These are phyloP conservation scores for Procambarus virginalis DNA, from an alignment of 1,140 invertebrate species.

Conservation along the genomic window DNA sequence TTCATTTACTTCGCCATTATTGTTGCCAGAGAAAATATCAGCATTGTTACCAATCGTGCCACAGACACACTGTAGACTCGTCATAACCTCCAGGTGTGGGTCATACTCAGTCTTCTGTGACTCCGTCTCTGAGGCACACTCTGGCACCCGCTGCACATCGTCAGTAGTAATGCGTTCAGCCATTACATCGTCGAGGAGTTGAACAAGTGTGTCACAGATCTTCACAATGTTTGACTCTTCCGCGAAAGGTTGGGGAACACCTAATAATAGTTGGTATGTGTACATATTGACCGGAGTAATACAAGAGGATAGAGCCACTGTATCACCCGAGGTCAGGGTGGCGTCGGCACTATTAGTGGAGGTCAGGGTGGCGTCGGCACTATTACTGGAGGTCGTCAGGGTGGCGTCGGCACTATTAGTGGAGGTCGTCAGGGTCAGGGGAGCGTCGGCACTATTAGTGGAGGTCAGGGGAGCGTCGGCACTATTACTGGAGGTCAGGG, in stretches of 20 bases:
- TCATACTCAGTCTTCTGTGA: neutral
- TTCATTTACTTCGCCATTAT: constrained; percentile 13
- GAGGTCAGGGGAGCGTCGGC: neutral
- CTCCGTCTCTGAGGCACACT: neutral
- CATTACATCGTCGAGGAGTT: neutral
- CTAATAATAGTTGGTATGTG: constrained; percentile 4
- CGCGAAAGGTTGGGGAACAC: neutral
- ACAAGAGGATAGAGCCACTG: neutral
- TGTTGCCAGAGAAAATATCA: neutral
- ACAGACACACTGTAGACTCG: neutral
- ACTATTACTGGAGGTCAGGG: neutral
- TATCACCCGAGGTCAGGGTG: neutral
- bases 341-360: neutral
- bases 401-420: neutral
- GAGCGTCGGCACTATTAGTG: neutral
- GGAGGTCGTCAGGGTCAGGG: neutral
- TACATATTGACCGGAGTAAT: neutral
- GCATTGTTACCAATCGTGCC: neutral
- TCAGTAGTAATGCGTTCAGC: neutral
- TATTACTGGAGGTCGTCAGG: neutral
- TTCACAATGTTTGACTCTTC: neutral
- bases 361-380: neutral
- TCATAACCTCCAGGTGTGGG: neutral
- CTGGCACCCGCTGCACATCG: neutral
- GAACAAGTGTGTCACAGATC: constrained; percentile 11